These are phyloP conservation scores for Macquaria ambigua DNA, from an alignment of 2,113 vertebrate species.

Conservation along the genomic window DNA sequence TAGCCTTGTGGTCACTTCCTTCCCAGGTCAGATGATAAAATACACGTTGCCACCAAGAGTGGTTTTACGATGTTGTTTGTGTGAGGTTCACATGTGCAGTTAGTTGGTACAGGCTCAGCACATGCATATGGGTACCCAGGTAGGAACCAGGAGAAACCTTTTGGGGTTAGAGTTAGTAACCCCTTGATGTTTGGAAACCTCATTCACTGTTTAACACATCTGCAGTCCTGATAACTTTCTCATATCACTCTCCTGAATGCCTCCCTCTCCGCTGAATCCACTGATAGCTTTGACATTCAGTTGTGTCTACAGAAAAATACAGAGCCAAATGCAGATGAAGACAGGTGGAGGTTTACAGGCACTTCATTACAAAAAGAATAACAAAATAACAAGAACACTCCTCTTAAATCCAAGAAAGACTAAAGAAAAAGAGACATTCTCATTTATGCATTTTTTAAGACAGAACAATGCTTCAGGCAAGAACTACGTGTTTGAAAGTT, in stretches of 20 bases:
- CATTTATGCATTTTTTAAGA: neutral
- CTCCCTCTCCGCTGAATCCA: neutral
- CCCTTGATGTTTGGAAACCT: neutral
- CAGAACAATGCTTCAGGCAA: neutral
- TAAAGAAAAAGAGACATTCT: neutral
- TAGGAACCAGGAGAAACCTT: neutral
- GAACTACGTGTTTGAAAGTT: neutral
- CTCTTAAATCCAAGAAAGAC: neutral
- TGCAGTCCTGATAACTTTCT: neutral
- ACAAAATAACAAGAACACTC: neutral
- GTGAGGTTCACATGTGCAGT: neutral
- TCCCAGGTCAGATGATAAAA: neutral
- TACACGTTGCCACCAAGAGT: no score
- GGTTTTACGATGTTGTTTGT: no score
- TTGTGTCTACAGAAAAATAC: neutral
- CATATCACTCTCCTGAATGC: neutral
- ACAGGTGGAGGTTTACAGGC: neutral
- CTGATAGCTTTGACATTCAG: slow-evolving; percentile 4
- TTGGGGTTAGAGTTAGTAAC: neutral
- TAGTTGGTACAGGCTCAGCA: no score
- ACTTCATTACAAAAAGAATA: neutral
- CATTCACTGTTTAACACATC: neutral
- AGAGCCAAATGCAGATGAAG: no score
- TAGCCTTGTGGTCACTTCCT: neutral
- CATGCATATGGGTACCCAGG: no score